A percentile compares a stretch with the other conserved stretches of the same genome.
These are phyloP conservation scores for Listronotus bonariensis DNA, from an alignment of 1,140 invertebrate genomes.

Conservation along the genomic window DNA sequence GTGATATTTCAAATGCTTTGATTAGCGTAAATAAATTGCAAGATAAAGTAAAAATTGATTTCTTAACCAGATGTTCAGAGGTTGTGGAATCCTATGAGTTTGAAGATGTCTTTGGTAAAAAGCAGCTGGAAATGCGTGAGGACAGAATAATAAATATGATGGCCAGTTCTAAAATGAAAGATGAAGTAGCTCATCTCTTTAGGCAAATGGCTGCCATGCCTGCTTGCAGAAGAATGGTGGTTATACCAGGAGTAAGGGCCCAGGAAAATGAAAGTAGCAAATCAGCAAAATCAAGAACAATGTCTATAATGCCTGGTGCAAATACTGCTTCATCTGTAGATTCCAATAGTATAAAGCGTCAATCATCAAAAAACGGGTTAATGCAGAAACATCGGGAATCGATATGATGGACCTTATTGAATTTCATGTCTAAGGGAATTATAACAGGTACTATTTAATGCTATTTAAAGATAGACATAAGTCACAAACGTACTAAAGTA, in stretches of 20 bases:
- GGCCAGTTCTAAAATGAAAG: conserved; percentile 45
- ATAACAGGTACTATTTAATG: no score
- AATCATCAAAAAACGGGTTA: no score
- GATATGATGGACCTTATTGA: no score
- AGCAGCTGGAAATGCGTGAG: conserved; percentile 49
- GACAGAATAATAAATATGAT: conserved; percentile 50
- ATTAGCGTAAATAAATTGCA: conserved; percentile 25
- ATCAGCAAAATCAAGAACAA: neutral
- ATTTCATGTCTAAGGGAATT: no score
- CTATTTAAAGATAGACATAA: no score
- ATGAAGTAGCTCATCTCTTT: conserved; percentile 50
- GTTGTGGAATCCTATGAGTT: conserved; percentile 47
- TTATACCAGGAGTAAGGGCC: conserved; percentile 48
- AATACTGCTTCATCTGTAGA: neutral
- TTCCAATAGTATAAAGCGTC: no score
- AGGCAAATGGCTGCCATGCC: conserved; percentile 51
- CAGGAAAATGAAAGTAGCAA: neutral
- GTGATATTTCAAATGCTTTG: conserved; percentile 24
- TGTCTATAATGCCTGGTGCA: conserved; percentile 19
- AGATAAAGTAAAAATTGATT: conserved; percentile 31
- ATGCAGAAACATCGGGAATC: no score
- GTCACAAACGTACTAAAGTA: no score
- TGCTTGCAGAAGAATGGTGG: conserved; percentile 47
- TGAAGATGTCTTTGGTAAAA: conserved; percentile 46
- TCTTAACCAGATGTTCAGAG: conserved; percentile 37